Base-by-base conservation (phyloP, 2,113 vertebrate species). In the Cettia cetti region DNA sequence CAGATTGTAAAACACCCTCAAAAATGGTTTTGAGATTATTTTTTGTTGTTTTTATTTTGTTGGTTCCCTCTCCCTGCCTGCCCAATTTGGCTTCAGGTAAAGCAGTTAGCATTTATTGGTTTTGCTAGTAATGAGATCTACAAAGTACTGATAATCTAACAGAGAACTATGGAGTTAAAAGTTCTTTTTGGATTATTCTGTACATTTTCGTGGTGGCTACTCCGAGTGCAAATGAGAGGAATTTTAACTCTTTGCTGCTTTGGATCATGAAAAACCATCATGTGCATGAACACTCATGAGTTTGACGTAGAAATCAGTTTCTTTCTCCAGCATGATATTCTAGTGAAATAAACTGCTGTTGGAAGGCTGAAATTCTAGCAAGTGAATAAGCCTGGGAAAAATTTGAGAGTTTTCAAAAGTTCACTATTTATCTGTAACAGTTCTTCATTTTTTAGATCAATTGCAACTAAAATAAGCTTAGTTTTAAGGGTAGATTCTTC, bases 31-130 rank as follows among this genome's bases (percentile, higher is more conserved):
- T 21, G 20, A 59, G 23, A 8, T 74, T 44, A 27, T 27, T 33
- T 63, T 44, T 50, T 50, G 26, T 54, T 35, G 13, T 26, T 71
- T 31, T 21, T 44, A 7, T 53, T 53, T 54, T 61, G 26, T 53
- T 45, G 9, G 4, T 23, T 27, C 5, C 5, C 28, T 68, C 39
- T 44, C 24, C 11, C 31, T 47, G 7, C 39, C 11, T 0, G 0
- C 22, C 5, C 4, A 2, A 7, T 20, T 37, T 71, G 15, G 14
- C 37, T 80, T 86, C 71, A 86, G 31, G 31, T 85, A 82, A 91
- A 94, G 22, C 30, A 87, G 42, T 66, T 82, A 69, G 44, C 15
- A 37, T 88, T 33, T 71, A 42, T 53, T 75, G 12, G 59, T 91
- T 82, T 64, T 85, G 28, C 21, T 70, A 23, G 6, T 74, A 50